A percentile compares a stretch with the other conserved stretches of the same genome.
Conservation (phyloP, 2,888 invertebrate genomes). For the Philonicus albiceps region DNA sequence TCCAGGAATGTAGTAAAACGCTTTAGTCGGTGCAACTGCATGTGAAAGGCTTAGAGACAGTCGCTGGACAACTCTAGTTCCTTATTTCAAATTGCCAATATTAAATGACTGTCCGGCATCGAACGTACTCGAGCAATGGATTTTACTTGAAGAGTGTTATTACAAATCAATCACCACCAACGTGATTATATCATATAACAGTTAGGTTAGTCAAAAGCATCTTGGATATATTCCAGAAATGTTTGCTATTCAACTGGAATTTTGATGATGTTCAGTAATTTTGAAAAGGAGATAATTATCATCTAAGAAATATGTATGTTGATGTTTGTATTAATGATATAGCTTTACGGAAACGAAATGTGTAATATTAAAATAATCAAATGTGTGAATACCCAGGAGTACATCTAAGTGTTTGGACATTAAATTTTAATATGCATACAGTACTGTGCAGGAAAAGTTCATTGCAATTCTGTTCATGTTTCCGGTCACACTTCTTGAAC, state of each 20-base stretch:
- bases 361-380: neutral
- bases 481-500: neutral
- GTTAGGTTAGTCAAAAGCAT: neutral
- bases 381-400: neutral
- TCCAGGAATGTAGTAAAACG: neutral
- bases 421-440: neutral
- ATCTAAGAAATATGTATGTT: neutral
- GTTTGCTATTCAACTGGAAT: neutral
- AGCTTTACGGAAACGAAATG: neutral
- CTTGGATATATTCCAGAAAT: neutral
- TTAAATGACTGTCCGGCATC: neutral
- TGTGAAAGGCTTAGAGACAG: neutral
- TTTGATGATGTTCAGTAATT: neutral
- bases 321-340: neutral
- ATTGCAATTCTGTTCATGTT: neutral
- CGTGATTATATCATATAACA: neutral
- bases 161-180: neutral
- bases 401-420: neutral
- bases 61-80: neutral
- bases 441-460: neutral
- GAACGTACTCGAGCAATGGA: neutral
- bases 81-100: neutral
- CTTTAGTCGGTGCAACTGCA: neutral
- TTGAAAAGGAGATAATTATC: neutral
- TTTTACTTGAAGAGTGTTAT: neutral